Evolutionary conservation across 1,140 invertebrate species (phyloP).

Genomic region (Acromyrmex echinatior): DNA sequence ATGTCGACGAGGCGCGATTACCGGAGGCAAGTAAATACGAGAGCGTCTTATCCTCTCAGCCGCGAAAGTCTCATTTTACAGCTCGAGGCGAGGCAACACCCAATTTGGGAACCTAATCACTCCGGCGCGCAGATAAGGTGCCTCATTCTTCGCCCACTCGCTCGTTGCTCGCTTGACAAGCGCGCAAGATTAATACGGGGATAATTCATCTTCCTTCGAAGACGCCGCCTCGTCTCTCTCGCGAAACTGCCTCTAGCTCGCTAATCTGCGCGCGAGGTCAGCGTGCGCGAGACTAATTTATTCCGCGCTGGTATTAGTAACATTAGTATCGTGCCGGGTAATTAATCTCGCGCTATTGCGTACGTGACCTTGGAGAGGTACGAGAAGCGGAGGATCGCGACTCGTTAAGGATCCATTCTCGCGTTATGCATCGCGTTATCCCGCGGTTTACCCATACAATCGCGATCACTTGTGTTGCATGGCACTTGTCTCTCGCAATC

Average conservation of each 20-base stretch:
- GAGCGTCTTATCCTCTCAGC: not conserved
- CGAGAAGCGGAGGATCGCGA: not conserved
- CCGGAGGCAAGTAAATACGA: not conserved
- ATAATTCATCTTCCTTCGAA: constrained; percentile 55
- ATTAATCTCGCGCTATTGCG: constrained; percentile 50
- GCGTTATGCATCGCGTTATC: not conserved
- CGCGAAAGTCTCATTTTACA: constrained; percentile 36
- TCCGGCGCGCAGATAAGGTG: constrained; percentile 1
- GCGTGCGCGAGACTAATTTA: constrained; percentile 40
- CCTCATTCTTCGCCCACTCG: constrained; percentile 25
- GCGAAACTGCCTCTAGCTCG: not conserved
- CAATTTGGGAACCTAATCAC: constrained; percentile 46
- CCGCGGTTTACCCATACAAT: not conserved
- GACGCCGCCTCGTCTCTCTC: not conserved
- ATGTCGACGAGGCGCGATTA: not conserved
- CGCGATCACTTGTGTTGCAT: not conserved
- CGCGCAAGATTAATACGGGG: constrained; percentile 52
- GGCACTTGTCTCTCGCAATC: not conserved
- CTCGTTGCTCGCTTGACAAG: constrained; percentile 36
- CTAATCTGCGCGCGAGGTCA: constrained; percentile 20
- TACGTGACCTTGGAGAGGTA: constrained; percentile 12
- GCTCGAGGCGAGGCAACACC: not conserved
- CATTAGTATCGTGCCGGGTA: constrained; percentile 15
- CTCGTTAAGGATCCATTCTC: constrained; percentile 5
- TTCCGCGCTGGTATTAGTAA: not conserved